Conservation (phyloP, 1,140 invertebrate genomes). For the Philopotamus ludificatus region DNA sequence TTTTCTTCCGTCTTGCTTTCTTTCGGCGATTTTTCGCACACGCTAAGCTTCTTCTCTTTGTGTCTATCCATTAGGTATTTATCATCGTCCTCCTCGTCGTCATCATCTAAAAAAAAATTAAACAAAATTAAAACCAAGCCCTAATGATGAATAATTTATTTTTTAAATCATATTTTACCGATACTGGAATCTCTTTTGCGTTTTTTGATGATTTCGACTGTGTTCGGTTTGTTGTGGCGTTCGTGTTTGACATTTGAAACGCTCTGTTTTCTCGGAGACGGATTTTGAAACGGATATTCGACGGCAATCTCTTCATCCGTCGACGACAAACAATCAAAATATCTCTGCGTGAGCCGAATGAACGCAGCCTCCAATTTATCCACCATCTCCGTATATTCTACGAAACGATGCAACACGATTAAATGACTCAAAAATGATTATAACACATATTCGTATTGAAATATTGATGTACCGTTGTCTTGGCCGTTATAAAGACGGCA, state of each 20-base stretch:
- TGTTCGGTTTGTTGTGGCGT: constrained; percentile 11
- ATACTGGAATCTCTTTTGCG: constrained; percentile 26
- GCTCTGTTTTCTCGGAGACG: constrained; percentile 48
- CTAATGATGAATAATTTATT: not conserved
- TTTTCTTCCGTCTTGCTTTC: not conserved
- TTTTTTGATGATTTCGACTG: constrained; percentile 31
- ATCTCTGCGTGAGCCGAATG: constrained; percentile 73
- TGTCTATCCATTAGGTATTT: constrained; percentile 36
- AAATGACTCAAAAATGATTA: not conserved
- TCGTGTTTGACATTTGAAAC: constrained; percentile 43
- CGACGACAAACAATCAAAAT: constrained; percentile 75
- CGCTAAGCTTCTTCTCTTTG: constrained; percentile 41
- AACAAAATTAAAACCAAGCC: not conserved
- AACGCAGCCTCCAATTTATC: constrained; percentile 78
- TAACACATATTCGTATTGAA: constrained; percentile 6
- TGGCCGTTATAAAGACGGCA: constrained; percentile 88
- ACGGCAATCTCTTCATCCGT: constrained; percentile 73
- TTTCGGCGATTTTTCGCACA: not conserved
- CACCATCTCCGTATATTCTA: constrained; percentile 88
- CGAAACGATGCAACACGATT: constrained; percentile 42
- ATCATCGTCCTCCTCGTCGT: constrained; percentile 38
- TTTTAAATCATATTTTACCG: constrained; percentile 12
- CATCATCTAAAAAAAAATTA: constrained; percentile 28
- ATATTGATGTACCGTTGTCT: constrained; percentile 72
- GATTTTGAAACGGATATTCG: constrained; percentile 61